Conservation (phyloP, 1,140 invertebrate species). For the Drosophila navojoa region DNA sequence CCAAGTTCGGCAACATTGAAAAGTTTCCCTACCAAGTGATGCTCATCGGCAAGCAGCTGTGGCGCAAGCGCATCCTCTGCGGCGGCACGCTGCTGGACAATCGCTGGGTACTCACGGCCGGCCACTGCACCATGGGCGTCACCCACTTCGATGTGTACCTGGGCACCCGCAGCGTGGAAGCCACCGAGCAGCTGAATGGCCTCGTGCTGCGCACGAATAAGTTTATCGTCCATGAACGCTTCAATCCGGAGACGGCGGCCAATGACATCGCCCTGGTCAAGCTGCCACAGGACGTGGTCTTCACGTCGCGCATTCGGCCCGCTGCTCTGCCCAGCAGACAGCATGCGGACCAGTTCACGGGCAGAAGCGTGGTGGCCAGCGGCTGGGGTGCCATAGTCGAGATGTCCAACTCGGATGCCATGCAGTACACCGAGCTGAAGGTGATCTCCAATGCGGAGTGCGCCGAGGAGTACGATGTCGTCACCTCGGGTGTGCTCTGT, state of each 20-base stretch:
- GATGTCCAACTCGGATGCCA: conserved; percentile 69
- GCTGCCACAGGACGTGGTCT: conserved; percentile 63
- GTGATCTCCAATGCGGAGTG: conserved; percentile 79
- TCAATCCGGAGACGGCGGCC: conserved; percentile 71
- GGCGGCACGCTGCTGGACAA: conserved; percentile 90
- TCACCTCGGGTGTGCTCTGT: conserved; percentile 71
- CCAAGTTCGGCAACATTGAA: conserved; percentile 76
- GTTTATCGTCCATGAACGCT: conserved; percentile 76
- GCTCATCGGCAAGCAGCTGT: conserved; percentile 81
- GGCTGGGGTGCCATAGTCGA: conserved; percentile 78
- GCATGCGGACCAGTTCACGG: conserved; percentile 62
- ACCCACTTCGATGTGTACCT: conserved; percentile 78
- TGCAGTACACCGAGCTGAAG: conserved; percentile 80
- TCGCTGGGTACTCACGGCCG: conserved; percentile 90
- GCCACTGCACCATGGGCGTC: conserved; percentile 89
- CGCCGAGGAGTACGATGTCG: conserved; percentile 74
- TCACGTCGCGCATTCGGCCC: conserved; percentile 69
- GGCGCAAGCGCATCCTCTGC: conserved; percentile 85
- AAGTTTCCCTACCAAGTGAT: conserved; percentile 83
- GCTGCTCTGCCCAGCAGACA: conserved; percentile 55
- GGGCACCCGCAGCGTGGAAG: conserved; percentile 76
- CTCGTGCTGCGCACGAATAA: conserved; percentile 73
- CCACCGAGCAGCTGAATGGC: conserved; percentile 61
- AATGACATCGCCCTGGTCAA: conserved; percentile 82
- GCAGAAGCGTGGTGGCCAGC: conserved; percentile 73